phyloP scores from a whole-genome alignment of 1,140 invertebrate genomes.

The Lordiphosa stackelbergi region DNA sequence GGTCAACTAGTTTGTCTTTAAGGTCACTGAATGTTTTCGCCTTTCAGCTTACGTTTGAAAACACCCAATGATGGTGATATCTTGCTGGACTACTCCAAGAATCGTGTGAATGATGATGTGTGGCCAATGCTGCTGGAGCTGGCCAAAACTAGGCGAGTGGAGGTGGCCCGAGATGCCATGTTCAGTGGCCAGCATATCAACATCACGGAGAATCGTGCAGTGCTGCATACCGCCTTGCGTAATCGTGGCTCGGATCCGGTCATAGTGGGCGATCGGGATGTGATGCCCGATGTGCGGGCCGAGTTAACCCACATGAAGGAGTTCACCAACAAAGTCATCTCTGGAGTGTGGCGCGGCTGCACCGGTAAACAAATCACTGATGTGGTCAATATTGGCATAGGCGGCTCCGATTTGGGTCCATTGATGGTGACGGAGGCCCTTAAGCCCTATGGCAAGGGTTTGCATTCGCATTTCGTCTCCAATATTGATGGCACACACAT shows the following conservation, averaged over 20 bases:
- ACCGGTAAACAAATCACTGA: constrained; percentile 97
- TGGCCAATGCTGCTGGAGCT: constrained; percentile 87
- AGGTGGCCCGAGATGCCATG: constrained; percentile 93
- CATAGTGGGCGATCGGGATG: constrained; percentile 92
- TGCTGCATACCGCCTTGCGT: constrained; percentile 95
- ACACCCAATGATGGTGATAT: constrained; percentile 92
- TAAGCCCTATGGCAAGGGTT: constrained; percentile 92
- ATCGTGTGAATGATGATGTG: constrained; percentile 89
- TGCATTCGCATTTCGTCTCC: constrained; percentile 97
- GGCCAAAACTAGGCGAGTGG: constrained; percentile 90
- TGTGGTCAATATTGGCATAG: constrained; percentile 99
- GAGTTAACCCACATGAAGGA: constrained; percentile 97
- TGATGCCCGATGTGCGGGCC: constrained; percentile 94
- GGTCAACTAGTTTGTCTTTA: constrained; percentile 54
- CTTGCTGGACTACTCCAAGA: constrained; percentile 97
- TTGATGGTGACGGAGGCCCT: constrained; percentile 99
- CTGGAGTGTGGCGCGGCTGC: constrained; percentile 85
- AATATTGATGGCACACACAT: constrained; percentile 99
- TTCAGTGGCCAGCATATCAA: constrained; percentile 97
- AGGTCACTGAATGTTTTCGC: constrained; percentile 53
- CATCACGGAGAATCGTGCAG: constrained; percentile 97
- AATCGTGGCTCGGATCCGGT: constrained; percentile 90
- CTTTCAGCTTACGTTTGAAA: constrained; percentile 82
- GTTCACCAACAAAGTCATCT: constrained; percentile 88
- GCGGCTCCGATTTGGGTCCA: constrained; percentile 98